A percentile compares a stretch with the other conserved stretches of the same genome.
phyloP scores from a whole-genome alignment of 1,140 invertebrate genomes.

The Microplitis mediator region DNA sequence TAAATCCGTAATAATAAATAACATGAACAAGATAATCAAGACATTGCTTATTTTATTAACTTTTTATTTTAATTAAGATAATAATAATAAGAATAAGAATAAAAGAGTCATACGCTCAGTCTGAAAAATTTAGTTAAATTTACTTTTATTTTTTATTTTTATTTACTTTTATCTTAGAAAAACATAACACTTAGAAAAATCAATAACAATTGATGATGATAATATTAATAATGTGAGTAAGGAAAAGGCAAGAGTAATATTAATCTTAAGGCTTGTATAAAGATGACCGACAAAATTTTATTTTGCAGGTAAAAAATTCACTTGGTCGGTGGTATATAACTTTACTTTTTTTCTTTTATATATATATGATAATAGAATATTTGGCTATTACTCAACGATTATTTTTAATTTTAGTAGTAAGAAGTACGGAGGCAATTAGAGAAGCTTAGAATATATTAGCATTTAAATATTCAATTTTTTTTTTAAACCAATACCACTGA shows the following conservation, averaged over 20 bases:
- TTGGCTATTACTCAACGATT: too few species aligned
- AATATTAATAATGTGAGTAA: neutral
- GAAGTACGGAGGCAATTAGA: too few species aligned
- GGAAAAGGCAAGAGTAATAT: neutral
- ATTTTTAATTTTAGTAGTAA: too few species aligned
- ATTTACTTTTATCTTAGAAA: neutral
- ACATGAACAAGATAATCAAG: too few species aligned
- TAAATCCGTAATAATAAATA: too few species aligned
- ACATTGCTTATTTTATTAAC: too few species aligned
- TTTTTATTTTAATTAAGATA: too few species aligned
- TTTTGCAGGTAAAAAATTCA: neutral
- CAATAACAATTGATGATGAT: neutral
- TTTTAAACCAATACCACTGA: neutral
- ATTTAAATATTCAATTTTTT: neutral
- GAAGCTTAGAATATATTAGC: too few species aligned
- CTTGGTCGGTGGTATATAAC: neutral
- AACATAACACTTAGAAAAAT: conserved; percentile 3
- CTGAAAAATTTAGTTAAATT: too few species aligned
- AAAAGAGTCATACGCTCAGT: too few species aligned
- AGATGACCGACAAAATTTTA: neutral
- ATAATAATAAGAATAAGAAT: too few species aligned
- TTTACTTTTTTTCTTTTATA: conserved; percentile 6
- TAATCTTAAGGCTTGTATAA: neutral
- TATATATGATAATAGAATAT: neutral
- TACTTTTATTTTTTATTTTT: too few species aligned